Conservation (phyloP, 2,113 vertebrate genomes). For the Triplophysa dalaica region DNA sequence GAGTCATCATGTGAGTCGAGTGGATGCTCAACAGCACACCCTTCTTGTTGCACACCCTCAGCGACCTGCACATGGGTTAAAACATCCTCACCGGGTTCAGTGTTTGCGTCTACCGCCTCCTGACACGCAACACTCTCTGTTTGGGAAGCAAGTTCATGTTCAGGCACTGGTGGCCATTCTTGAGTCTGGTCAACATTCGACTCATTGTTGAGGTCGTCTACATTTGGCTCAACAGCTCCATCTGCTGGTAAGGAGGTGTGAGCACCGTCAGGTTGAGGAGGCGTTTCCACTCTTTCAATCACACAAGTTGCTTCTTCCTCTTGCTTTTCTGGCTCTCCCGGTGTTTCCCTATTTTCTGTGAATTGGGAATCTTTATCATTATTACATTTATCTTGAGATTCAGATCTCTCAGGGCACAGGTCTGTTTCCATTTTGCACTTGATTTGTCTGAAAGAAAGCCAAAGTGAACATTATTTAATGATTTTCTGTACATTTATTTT, state of each 20-base stretch:
- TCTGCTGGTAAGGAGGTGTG: conserved; percentile 16
- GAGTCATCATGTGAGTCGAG: conserved; percentile 39
- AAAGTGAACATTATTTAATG: not conserved
- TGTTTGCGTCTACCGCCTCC: not conserved
- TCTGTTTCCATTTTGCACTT: conserved; percentile 58
- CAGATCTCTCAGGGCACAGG: conserved; percentile 44
- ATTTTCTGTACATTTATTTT: too few species aligned
- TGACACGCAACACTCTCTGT: not conserved
- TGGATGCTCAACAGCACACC: not conserved
- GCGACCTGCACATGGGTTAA: not conserved
- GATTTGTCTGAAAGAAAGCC: conserved; percentile 41
- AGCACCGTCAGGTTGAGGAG: not conserved
- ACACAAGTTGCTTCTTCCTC: not conserved
- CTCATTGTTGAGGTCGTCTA: not conserved
- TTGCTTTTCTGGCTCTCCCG: not conserved
- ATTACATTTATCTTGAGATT: conserved; percentile 41
- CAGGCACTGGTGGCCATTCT: conserved; percentile 4
- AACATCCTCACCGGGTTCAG: not conserved
- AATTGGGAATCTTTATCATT: conserved; percentile 20
- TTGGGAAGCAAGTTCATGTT: not conserved
- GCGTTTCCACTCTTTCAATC: not conserved
- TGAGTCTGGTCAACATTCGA: not conserved
- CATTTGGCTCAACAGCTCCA: conserved; percentile 35
- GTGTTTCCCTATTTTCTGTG: not conserved
- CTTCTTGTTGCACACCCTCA: conserved; percentile 1